Base-by-base conservation (phyloP, 2,888 invertebrate species). In the Sminthurinus aureus region DNA sequence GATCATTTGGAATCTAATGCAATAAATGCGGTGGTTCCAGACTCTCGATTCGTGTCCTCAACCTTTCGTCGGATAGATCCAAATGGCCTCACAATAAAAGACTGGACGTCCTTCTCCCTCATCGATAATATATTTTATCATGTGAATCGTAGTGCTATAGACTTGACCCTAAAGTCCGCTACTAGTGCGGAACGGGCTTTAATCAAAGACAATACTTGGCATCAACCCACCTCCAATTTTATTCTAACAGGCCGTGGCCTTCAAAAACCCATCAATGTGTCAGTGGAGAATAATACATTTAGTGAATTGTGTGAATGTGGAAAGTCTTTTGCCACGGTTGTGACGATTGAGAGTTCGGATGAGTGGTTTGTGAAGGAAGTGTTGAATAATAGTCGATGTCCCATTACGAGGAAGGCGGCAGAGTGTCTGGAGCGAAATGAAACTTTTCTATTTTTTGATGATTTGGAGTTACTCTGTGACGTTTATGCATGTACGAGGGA, bases 111-210 rank as follows among this genome's bases (percentile, higher is more conserved):
- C 88, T 91, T 95, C 51, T 90, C 90, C 76, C 92, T 95, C 88
- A 92, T 93, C 87, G 91, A 92, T 88, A 95, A 94, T 89, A 92
- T 93, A 13, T 94, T 95, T 89, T 91, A 92, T 79, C 91, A 91
- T 71, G 90, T 94, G 26, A 92, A 92, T 50, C 87, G 91, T 0
- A 91, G 92, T 84, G 93, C 93, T 11, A 92, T 94, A 58, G 87
- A 88, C 77, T 80, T 88, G 77, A 87, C 90, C 64, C 84, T 86
- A 67, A 79, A 82, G 64, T 84, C 91, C 90, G 24, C 91, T 90
- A 88, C 91, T 88, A 89, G 91, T 89, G 82, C 67, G 9, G 89
- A 90, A 64, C 90, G 91, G 82, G 92, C 93, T 85, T 91, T 91
- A 12, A 92, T 93, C 88, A 90, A 90, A 22, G 92, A 92, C n/a